These are phyloP conservation scores for Macrostomum lignano DNA, from an alignment of 1,140 invertebrate genomes.

Conservation along the genomic window DNA sequence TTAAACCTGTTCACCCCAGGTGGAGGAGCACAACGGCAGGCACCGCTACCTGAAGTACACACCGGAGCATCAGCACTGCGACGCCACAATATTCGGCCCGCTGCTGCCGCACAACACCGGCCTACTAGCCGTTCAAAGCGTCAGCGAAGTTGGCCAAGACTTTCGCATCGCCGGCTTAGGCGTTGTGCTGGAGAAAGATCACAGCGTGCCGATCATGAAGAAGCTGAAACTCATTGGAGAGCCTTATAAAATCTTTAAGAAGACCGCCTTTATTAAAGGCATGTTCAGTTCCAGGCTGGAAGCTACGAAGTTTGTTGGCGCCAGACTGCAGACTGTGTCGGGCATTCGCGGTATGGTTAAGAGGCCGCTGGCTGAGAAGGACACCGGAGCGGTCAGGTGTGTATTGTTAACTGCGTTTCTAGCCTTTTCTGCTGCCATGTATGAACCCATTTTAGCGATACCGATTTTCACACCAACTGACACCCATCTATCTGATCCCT, in stretches of 20 bases:
- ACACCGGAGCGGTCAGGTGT: too few species aligned
- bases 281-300: constrained; percentile 81
- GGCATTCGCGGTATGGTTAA: constrained; percentile 93
- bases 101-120: constrained; percentile 78
- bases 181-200: constrained; percentile 58
- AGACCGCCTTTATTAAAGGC: constrained; percentile 80
- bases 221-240: constrained; percentile 77
- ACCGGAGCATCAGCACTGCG: constrained; percentile 73
- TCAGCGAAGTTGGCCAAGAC: constrained; percentile 33
- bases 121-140: constrained; percentile 57
- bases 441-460: too few species aligned
- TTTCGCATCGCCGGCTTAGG: constrained; percentile 88
- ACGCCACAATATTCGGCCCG: constrained; percentile 78
- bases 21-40: constrained; percentile 78
- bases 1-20: too few species aligned
- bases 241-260: constrained; percentile 74
- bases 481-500: too few species aligned
- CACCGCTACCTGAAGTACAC: constrained; percentile 76
- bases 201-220: constrained; percentile 69
- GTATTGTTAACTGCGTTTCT: too few species aligned
- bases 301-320: constrained; percentile 89
- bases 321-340: constrained; percentile 70
- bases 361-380: constrained; percentile 55
- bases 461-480: too few species aligned
- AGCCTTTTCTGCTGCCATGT: too few species aligned